Evolutionary conservation across 1,140 invertebrate genomes (phyloP).

Genomic region (Ridgeia piscesae): DNA sequence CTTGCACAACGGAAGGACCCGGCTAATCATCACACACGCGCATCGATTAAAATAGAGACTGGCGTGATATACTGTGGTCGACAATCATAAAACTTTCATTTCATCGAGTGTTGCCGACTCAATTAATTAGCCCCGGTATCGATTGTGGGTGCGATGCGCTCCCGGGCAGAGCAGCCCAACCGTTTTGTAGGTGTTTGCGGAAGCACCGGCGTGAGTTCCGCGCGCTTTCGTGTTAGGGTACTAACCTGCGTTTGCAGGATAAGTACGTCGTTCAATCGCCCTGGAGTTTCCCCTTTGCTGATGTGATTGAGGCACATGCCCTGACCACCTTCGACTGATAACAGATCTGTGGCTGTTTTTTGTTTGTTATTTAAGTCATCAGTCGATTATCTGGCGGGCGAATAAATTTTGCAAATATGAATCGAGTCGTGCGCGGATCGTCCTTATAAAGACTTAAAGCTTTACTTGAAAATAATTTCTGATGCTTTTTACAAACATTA

Average conservation of each 20-base stretch:
- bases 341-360: background rate
- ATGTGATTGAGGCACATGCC: background rate
- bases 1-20: background rate
- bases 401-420: no score
- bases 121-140: background rate
- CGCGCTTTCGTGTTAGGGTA: background rate
- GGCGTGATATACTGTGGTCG: background rate
- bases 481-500: no score
- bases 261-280: background rate
- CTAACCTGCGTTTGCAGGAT: background rate
- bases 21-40: background rate
- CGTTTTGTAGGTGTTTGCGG: background rate
- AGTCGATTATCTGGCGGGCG: no score
- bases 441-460: background rate
- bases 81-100: background rate
- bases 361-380: background rate
- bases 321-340: background rate
- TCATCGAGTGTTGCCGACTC: background rate
- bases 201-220: background rate
- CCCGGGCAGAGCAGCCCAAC: background rate
- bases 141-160: background rate
- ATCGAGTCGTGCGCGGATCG: background rate
- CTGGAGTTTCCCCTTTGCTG: background rate
- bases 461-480: no score
- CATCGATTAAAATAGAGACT: background rate